Percentiles rank a stretch among this genome's conserved stretches.
Conservation (phyloP, 2,113 vertebrate species). For the Eptesicus fuscus region DNA sequence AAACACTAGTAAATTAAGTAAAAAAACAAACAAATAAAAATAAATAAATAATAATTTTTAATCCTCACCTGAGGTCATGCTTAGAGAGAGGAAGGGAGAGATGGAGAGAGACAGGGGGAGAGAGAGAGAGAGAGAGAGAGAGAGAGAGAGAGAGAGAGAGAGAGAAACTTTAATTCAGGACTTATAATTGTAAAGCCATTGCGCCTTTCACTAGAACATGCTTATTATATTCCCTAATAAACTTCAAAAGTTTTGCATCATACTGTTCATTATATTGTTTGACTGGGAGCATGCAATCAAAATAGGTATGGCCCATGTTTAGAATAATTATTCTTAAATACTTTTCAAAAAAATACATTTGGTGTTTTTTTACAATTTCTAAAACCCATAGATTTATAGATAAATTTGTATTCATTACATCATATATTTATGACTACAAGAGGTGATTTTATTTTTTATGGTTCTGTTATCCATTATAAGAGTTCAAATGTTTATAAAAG, state of each 20-base stretch:
- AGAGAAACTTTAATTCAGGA: background rate
- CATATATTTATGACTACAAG: background rate
- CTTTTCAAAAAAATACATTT: background rate
- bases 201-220: background rate
- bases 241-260: background rate
- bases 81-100: background rate
- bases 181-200: background rate
- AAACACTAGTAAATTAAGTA: background rate
- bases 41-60: background rate
- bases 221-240: background rate
- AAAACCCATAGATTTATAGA: background rate
- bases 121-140: no score
- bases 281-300: background rate
- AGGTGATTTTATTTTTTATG: background rate
- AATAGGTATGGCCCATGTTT: background rate
- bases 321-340: background rate
- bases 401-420: background rate
- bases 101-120: no score
- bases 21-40: background rate
- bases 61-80: background rate
- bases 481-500: background rate
- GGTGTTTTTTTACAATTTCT: background rate
- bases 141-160: no score
- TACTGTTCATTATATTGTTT: background rate
- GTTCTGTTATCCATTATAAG: background rate